These are phyloP conservation scores for Penaeus chinensis DNA, from an alignment of 1,140 invertebrate species.

Conservation along the genomic window DNA sequence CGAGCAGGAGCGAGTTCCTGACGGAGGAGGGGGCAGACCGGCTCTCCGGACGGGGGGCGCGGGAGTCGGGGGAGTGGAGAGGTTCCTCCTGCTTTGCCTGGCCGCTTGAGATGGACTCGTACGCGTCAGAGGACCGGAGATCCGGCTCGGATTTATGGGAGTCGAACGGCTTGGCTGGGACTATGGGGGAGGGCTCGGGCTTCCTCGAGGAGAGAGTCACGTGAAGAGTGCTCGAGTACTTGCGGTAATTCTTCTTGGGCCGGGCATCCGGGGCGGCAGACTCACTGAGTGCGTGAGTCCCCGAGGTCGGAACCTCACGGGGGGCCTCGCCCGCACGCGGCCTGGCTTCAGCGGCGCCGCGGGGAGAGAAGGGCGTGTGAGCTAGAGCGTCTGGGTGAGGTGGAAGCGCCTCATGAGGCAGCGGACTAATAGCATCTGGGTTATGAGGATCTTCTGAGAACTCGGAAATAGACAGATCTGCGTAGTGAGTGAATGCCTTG, in stretches of 20 bases:
- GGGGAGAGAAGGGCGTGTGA: not conserved
- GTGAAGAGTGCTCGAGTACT: constrained; percentile 50
- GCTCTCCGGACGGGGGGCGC: not conserved
- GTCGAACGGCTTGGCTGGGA: not conserved
- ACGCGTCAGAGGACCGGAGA: constrained; percentile 21
- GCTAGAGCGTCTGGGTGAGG: not conserved
- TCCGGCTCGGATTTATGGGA: not conserved
- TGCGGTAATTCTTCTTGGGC: constrained; percentile 26
- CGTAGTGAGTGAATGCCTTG: constrained; percentile 59
- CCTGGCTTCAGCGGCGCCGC: not conserved
- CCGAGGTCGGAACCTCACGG: not conserved
- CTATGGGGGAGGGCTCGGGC: constrained; percentile 20
- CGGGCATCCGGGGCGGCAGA: not conserved
- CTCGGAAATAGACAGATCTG: constrained; percentile 56
- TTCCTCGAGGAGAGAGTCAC: constrained; percentile 41
- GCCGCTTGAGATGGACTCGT: constrained; percentile 8
- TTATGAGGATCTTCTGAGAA: constrained; percentile 52
- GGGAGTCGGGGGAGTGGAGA: too few species aligned
- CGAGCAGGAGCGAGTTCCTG: constrained; percentile 29
- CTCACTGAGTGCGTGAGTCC: not conserved
- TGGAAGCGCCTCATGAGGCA: not conserved
- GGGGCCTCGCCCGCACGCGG: not conserved
- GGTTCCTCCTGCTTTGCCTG: too few species aligned
- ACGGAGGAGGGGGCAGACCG: constrained; percentile 43
- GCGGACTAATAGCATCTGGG: constrained; percentile 8